Percentiles rank a stretch among this genome's conserved stretches.
Evolutionary conservation across 2,888 invertebrate species (phyloP).

Genomic region (Glaucopsyche alexis): DNA sequence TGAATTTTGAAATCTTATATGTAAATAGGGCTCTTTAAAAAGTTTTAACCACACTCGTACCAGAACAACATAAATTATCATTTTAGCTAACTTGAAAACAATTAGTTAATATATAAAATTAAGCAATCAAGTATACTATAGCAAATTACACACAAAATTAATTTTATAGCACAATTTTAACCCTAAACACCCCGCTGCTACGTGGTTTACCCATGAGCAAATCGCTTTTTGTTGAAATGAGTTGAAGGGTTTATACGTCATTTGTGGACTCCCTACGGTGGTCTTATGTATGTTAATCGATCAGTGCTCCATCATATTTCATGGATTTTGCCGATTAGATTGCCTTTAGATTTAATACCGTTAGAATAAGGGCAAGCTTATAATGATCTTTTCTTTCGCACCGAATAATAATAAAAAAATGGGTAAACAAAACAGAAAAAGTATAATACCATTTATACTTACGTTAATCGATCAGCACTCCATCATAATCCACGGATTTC

Average conservation of each 20-base stretch:
- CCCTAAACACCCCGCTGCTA: conserved; percentile 58
- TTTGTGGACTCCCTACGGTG: conserved; percentile 59
- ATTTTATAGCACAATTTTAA: neutral
- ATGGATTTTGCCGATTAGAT: conserved; percentile 32
- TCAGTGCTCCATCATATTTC: conserved; percentile 63
- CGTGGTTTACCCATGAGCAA: conserved; percentile 51
- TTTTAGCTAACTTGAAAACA: neutral
- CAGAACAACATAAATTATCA: neutral
- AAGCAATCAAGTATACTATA: neutral
- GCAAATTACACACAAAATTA: neutral
- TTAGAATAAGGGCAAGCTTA: too few species aligned
- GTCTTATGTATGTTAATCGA: conserved; percentile 66
- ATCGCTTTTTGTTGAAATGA: conserved; percentile 64
- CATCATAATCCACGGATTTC: conserved; percentile 53
- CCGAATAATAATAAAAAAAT: too few species aligned
- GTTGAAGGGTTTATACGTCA: conserved; percentile 66
- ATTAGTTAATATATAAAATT: neutral
- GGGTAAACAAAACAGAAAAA: too few species aligned
- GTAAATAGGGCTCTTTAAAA: too few species aligned
- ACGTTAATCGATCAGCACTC: conserved; percentile 55
- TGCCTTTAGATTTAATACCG: too few species aligned
- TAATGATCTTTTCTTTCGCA: too few species aligned
- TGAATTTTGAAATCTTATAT: too few species aligned
- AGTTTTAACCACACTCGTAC: too few species aligned
- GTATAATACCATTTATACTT: too few species aligned